A percentile compares a stretch with the other conserved stretches of the same genome.
Evolutionary conservation across 1,140 invertebrate species (phyloP).

Genomic region (Lordiphosa mommai): DNA sequence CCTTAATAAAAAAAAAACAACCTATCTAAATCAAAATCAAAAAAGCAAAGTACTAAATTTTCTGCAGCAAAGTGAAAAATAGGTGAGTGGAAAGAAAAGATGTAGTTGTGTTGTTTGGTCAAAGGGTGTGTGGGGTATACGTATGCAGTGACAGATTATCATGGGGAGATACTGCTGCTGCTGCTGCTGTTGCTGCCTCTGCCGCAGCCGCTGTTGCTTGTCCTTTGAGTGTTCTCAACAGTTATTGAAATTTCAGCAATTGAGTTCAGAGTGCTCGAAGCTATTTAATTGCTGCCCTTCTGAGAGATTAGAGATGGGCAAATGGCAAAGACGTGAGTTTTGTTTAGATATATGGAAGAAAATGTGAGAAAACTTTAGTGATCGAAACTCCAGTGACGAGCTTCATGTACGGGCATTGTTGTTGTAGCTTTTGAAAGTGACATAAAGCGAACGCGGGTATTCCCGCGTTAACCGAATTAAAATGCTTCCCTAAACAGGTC

Average conservation of each 20-base stretch:
- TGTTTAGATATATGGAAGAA: not conserved
- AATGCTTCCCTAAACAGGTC: too few relatives aligned
- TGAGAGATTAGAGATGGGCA: constrained; percentile 5
- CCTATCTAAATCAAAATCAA: constrained; percentile 12
- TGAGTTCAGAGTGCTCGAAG: constrained; percentile 60
- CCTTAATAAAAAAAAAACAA: not conserved
- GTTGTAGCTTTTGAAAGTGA: too few relatives aligned
- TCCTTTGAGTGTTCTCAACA: constrained; percentile 59
- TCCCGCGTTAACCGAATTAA: too few relatives aligned
- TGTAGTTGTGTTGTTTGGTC: not conserved
- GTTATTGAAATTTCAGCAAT: constrained; percentile 73
- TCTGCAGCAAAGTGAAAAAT: constrained; percentile 17
- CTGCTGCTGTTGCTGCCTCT: not conserved
- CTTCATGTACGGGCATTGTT: too few relatives aligned
- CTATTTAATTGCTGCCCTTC: constrained; percentile 64
- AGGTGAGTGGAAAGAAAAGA: constrained; percentile 43
- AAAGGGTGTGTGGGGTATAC: not conserved
- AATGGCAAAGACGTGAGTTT: not conserved
- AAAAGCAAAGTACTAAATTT: constrained; percentile 21
- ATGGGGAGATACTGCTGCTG: not conserved
- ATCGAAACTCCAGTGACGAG: not conserved
- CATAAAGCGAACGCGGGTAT: too few relatives aligned
- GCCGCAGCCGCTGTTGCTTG: not conserved
- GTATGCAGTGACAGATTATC: constrained; percentile 2
- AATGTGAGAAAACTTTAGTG: not conserved